phyloP scores from a whole-genome alignment of 2,113 vertebrate genomes.

The Aix galericulata region DNA sequence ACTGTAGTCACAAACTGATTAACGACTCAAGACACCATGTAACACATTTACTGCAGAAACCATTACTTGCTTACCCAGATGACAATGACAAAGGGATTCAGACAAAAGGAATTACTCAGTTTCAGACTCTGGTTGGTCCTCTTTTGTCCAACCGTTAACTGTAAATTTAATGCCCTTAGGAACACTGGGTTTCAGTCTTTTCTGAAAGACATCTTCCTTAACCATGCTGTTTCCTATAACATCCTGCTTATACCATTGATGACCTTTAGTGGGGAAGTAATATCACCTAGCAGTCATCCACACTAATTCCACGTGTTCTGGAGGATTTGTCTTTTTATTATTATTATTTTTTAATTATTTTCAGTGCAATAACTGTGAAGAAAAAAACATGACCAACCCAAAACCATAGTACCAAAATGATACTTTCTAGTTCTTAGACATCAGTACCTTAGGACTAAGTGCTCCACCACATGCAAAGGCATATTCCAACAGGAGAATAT shows the following conservation, averaged over 20 bases:
- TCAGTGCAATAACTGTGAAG: not conserved
- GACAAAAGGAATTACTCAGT: not conserved
- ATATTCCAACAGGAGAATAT: not conserved
- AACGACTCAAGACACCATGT: not conserved
- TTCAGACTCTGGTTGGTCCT: not conserved
- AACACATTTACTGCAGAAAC: not conserved
- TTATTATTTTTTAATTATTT: not conserved
- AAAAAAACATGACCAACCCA: not conserved
- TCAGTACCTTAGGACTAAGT: not conserved
- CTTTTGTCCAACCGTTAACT: not conserved
- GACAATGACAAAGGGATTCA: not conserved
- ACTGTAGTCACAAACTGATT: not conserved
- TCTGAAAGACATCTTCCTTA: not conserved
- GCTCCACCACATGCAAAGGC: not conserved
- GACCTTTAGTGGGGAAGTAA: not conserved
- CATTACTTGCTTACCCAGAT: not conserved
- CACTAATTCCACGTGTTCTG: not conserved
- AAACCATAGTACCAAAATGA: fast-evolving
- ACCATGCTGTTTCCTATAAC: not conserved
- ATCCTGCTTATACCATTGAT: not conserved
- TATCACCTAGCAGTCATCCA: not conserved
- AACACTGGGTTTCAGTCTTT: not conserved
- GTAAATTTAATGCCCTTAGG: not conserved
- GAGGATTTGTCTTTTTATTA: not conserved
- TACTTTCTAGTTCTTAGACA: not conserved